Base-by-base conservation (phyloP, 2,888 invertebrate species). In the Norana najaformis region DNA sequence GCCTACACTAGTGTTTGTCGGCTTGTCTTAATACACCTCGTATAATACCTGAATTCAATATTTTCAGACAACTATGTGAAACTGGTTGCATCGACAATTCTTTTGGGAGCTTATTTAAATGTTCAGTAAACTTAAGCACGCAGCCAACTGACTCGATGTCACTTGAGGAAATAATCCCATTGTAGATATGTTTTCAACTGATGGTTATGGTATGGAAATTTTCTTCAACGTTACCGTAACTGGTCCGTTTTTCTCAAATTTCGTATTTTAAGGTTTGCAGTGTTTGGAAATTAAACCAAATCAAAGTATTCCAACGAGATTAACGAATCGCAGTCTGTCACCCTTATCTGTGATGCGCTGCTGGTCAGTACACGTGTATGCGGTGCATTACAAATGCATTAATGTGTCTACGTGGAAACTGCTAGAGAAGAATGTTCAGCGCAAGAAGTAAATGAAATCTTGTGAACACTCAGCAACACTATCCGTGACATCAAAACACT, bases 371-470 rank as follows among this genome's bases (percentile, higher is more conserved):
- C 69, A 69, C 30, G n/a, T 69, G 69, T 69, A 4, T 8, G 69
- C 69, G 3, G 47, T 53, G 69, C n/a, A 1, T 69, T 1, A 30
- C 6, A 8, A 69, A 47, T 23, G 47, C 47, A 47, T 20, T 23
- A 11, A n/a, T n/a, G 30, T 69, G 11, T 69, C 69, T n/a, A 69
- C n/a, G 8, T 11, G n/a, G 13, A 69, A 69, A 69, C 69, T n/a
- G 69, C 69, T 69, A 8, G 11, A 30, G n/a, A 69, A 30, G 69
- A 69, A n/a, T 8, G 30, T 69, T 69, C 69, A 69, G 0, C 69
- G 69, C 69, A 69, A 69, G n/a, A n/a, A 69, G 69, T 69, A n/a
- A 69, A n/a, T 69, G 30, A 69, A n/a, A 69, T 69, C 69, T 69
- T n/a, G 69, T 69, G 11, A 69, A 11, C 8, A 69, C 3, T n/a